Conservation (phyloP, 2,113 vertebrate species). For the Dryoscopus gambensis region DNA sequence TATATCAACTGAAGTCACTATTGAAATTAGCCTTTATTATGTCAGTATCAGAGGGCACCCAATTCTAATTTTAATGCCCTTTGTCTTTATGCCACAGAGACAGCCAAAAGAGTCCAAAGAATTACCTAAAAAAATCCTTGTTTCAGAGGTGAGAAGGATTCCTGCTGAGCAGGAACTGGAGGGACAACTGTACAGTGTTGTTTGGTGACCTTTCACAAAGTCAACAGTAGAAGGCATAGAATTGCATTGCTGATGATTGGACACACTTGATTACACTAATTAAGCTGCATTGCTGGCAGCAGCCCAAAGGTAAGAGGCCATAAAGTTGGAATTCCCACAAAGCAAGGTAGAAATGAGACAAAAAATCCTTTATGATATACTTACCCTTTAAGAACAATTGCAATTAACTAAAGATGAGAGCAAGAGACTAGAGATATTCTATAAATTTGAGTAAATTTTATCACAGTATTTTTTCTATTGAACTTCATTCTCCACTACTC, state of each 20-base stretch:
- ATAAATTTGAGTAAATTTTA: not conserved
- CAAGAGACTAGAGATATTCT: not conserved
- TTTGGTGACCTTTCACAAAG: not conserved
- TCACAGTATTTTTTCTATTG: not conserved
- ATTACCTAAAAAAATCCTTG: not conserved
- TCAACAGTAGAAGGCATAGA: not conserved
- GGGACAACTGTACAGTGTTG: not conserved
- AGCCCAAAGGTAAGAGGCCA: not conserved
- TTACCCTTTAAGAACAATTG: not conserved
- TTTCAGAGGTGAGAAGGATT: not conserved
- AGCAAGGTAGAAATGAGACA: not conserved
- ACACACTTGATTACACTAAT: not conserved
- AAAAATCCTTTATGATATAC: not conserved
- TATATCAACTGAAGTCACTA: not conserved
- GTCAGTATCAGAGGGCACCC: not conserved
- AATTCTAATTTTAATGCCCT: not conserved
- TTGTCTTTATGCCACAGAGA: not conserved
- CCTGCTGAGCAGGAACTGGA: not conserved
- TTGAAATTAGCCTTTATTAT: not conserved
- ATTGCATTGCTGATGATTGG: not conserved
- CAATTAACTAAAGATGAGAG: not conserved
- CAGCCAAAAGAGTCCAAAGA: not conserved
- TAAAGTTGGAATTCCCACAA: not conserved
- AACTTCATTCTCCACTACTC: not conserved
- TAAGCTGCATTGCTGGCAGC: not conserved